A percentile compares a stretch with the other conserved stretches of the same genome.
phyloP scores from a whole-genome alignment of 2,113 vertebrate genomes.

The Phalacrocorax aristotelis region DNA sequence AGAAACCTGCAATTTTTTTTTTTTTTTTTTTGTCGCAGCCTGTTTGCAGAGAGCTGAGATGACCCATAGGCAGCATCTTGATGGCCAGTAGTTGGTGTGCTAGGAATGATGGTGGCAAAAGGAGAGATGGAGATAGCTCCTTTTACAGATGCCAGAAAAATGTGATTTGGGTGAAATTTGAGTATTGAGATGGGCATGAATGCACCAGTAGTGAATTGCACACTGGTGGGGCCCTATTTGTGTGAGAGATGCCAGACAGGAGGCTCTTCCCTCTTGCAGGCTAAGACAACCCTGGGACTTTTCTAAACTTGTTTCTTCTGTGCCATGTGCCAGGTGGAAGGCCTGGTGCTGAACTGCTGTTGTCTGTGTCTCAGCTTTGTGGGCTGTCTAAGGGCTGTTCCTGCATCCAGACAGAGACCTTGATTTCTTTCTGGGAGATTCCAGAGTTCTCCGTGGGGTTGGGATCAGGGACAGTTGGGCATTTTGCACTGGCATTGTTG shows the following conservation, averaged over 20 bases:
- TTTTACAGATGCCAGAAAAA: background rate
- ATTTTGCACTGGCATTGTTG: background rate
- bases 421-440: background rate
- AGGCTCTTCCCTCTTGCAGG: background rate
- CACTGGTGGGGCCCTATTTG: fast-evolving
- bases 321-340: background rate
- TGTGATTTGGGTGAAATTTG: background rate
- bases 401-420: background rate
- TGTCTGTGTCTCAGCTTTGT: background rate
- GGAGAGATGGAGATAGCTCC: background rate
- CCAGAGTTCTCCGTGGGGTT: background rate
- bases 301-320: background rate
- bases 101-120: background rate
- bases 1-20: background rate
- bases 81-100: background rate
- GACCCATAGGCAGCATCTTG: background rate
- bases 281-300: background rate
- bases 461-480: background rate
- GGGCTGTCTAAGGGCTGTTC: background rate
- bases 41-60: background rate
- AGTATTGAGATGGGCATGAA: background rate
- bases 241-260: background rate
- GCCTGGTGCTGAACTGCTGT: background rate
- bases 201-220: background rate
- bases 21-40: background rate